These are phyloP conservation scores for Drosophila greeni DNA, from an alignment of 2,888 invertebrate species.

Conservation along the genomic window DNA sequence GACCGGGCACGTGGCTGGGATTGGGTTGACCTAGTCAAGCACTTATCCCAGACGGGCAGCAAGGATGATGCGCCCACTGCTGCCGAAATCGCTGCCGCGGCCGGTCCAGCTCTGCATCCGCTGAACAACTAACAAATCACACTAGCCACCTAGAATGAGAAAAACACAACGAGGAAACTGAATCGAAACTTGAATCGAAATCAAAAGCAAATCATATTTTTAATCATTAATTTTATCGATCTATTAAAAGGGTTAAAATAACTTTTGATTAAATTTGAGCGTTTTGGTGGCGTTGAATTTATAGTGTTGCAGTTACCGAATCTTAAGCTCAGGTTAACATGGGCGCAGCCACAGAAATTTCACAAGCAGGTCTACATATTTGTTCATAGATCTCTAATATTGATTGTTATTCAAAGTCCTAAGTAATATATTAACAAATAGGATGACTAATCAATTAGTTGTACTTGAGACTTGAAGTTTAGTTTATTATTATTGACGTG, in stretches of 20 bases:
- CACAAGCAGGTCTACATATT: neutral
- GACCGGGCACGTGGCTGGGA: constrained; percentile 94
- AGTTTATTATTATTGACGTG: neutral
- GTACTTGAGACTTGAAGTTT: neutral
- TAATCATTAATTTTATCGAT: constrained; percentile 1
- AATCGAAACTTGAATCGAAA: constrained; percentile 20
- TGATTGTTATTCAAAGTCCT: neutral
- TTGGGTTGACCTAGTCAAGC: constrained; percentile 98
- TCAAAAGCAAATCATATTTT: constrained; percentile 37
- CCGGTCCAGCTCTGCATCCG: constrained; percentile 55
- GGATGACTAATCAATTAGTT: neutral
- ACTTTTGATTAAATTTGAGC: constrained; percentile 11
- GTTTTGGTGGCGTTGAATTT: neutral
- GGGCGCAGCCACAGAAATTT: too few species aligned
- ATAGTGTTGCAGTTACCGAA: neutral
- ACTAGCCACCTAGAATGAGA: constrained; percentile 15
- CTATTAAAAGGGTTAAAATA: constrained; percentile 15
- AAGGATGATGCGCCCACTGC: constrained; percentile 66
- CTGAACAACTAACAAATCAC: constrained; percentile 56
- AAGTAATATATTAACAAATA: neutral
- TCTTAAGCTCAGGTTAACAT: neutral
- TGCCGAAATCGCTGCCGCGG: constrained; percentile 42
- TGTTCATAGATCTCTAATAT: neutral
- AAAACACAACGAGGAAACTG: constrained; percentile 19
- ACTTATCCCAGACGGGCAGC: constrained; percentile 88